Evolutionary conservation across 2,888 invertebrate species (phyloP).

Genomic region (Gerris lacustris): DNA sequence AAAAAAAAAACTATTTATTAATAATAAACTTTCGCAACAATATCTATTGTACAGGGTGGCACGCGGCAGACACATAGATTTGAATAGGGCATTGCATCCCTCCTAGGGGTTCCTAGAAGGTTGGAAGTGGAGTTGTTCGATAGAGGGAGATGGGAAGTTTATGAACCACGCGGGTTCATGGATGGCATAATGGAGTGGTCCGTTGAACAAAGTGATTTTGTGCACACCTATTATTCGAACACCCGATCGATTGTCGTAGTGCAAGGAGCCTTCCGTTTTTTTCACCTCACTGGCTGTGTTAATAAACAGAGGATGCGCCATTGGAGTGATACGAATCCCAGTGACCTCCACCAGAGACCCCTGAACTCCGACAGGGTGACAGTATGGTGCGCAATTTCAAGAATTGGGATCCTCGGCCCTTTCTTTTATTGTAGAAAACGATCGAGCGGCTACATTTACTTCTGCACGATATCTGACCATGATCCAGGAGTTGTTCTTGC

Average conservation of each 20-base stretch:
- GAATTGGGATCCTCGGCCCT: neutral
- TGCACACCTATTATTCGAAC: constrained; percentile 13
- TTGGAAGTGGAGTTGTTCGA: too few species aligned
- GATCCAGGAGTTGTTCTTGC: constrained; percentile 18
- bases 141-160: too few species aligned
- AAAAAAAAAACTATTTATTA: too few species aligned
- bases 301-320: constrained; percentile 28
- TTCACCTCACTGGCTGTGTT: constrained; percentile 27
- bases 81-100: too few species aligned
- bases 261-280: constrained; percentile 6
- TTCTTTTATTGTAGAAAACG: constrained; percentile 16
- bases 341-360: constrained; percentile 19
- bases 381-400: too few species aligned
- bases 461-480: constrained; percentile 17
- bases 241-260: constrained; percentile 6
- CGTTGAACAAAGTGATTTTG: constrained; percentile 12
- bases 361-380: constrained; percentile 9
- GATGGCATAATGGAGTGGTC: constrained; percentile 15
- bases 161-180: too few species aligned
- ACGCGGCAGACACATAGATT: too few species aligned
- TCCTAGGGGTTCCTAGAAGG: too few species aligned
- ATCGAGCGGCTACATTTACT: constrained; percentile 14
- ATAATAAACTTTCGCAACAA: too few species aligned
- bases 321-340: constrained; percentile 13
- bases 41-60: too few species aligned